These are phyloP conservation scores for Ericerus pela DNA, from an alignment of 1,140 invertebrate genomes.

Conservation along the genomic window DNA sequence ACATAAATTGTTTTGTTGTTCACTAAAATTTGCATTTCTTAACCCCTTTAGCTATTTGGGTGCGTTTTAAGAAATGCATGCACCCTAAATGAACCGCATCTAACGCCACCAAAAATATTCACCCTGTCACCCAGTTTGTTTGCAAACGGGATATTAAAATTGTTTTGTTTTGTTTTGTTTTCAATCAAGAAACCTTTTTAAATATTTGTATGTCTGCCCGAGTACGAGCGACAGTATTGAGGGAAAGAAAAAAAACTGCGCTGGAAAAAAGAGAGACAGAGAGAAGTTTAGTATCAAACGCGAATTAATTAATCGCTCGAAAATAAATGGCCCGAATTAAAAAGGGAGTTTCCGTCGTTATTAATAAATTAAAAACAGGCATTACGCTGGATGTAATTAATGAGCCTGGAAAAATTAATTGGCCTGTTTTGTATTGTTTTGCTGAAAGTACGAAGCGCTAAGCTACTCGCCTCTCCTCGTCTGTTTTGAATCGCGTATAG, in stretches of 20 bases:
- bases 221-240: background rate
- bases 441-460: constrained; percentile 10
- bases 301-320: constrained; percentile 10
- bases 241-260: background rate
- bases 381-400: constrained; percentile 11
- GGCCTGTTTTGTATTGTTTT: constrained; percentile 11
- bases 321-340: constrained; percentile 11
- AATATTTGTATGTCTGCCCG: too few species aligned
- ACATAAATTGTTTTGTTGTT: too few species aligned
- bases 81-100: too few species aligned
- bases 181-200: too few species aligned
- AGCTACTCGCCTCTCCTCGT: background rate
- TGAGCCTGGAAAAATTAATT: constrained; percentile 12
- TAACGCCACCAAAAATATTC: too few species aligned
- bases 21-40: too few species aligned
- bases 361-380: constrained; percentile 12
- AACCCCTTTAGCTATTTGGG: too few species aligned
- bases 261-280: too few species aligned
- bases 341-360: constrained; percentile 10
- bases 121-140: too few species aligned
- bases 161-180: too few species aligned
- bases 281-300: constrained; percentile 12
- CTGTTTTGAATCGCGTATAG: background rate
- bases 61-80: too few species aligned
- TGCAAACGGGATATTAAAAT: too few species aligned